Evolutionary conservation across 2,888 invertebrate species (phyloP).

Genomic region (Zaprionus lineosus): DNA sequence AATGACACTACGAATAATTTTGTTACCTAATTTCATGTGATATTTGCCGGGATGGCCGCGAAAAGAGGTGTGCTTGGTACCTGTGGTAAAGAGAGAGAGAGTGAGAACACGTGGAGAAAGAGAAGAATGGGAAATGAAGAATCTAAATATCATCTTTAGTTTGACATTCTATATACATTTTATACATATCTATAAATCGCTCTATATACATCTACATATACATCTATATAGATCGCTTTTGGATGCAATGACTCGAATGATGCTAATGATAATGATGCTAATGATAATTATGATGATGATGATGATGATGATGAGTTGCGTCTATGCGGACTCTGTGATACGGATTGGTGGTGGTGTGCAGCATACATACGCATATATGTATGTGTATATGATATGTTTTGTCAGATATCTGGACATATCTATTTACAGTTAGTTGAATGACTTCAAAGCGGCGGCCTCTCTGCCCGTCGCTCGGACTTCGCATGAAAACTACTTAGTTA

Average conservation of each 20-base stretch:
- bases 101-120: conserved; percentile 19
- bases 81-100: conserved; percentile 73
- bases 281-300: no score
- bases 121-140: conserved; percentile 34
- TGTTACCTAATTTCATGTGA: conserved; percentile 82
- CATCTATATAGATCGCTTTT: not conserved
- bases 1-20: conserved; percentile 62
- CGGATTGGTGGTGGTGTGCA: no score
- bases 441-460: conserved; percentile 51
- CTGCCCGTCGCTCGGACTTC: no score
- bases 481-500: conserved; percentile 22
- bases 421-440: conserved; percentile 64
- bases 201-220: conserved; percentile 11
- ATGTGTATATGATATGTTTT: no score
- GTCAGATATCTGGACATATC: no score
- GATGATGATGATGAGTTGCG: no score
- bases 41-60: conserved; percentile 82
- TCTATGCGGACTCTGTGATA: no score
- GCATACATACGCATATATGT: conserved; percentile 15
- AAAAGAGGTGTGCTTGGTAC: conserved; percentile 82
- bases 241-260: conserved; percentile 35
- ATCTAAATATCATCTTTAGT: conserved; percentile 18
- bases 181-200: no score
- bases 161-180: not conserved
- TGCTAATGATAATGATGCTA: conserved; percentile 23